Evolutionary conservation across 2,888 invertebrate species (phyloP).

Genomic region (Cheilosia pagana): DNA sequence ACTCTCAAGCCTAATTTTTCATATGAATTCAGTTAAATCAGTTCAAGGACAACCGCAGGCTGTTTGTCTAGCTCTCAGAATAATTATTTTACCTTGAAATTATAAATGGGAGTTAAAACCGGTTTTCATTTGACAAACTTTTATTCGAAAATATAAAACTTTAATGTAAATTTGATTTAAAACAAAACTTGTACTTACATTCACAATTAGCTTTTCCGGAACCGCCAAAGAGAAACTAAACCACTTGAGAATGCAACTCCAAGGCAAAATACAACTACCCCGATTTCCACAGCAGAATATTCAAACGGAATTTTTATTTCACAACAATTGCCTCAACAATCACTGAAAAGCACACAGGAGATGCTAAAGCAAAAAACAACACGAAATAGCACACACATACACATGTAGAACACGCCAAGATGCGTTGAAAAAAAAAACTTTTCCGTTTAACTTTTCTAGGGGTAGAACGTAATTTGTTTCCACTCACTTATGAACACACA

Average conservation of each 20-base stretch:
- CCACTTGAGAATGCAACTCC: not conserved
- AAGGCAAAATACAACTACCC: slow-evolving; percentile 15
- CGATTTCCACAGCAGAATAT: slow-evolving; percentile 31
- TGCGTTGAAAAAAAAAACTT: slow-evolving; percentile 7
- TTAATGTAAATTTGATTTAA: not conserved
- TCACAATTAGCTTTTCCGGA: not conserved
- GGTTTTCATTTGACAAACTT: slow-evolving; percentile 3
- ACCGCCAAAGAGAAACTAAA: not conserved
- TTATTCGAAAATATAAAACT: not conserved
- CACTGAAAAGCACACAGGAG: slow-evolving; percentile 26
- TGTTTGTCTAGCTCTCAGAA: not conserved
- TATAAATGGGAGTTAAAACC: not conserved
- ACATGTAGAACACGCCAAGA: not conserved
- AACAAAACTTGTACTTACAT: slow-evolving; percentile 19
- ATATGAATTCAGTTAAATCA: not conserved
- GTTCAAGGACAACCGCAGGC: slow-evolving; percentile 13
- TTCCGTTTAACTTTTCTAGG: not conserved
- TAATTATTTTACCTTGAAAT: not conserved
- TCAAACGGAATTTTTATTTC: slow-evolving; percentile 53
- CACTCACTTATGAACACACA: not conserved
- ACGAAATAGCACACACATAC: slow-evolving; percentile 9
- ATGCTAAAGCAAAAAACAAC: slow-evolving; percentile 1
- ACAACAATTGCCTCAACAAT: slow-evolving; percentile 40
- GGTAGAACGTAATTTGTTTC: not conserved
- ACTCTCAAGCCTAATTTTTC: not conserved